Percentiles rank a stretch among this genome's conserved stretches.
Evolutionary conservation across 2,797 vertebrate species (phyloP).

Genomic region (Myotis vivesi): DNA sequence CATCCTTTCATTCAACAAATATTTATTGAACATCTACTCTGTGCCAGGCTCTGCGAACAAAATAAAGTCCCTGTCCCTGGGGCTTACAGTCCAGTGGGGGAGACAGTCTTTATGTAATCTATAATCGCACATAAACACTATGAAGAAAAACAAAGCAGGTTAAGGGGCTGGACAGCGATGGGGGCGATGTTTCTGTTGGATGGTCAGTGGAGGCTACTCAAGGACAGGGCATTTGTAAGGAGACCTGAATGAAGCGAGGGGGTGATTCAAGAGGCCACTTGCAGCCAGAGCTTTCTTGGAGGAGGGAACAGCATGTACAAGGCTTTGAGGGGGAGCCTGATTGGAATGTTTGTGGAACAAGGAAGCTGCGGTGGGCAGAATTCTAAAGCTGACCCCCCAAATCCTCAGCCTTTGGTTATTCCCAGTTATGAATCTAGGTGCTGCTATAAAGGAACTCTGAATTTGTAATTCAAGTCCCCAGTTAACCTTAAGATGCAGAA

Average conservation of each 20-base stretch:
- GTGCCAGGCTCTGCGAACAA: neutral
- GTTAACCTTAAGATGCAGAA: neutral
- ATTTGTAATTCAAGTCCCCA: neutral
- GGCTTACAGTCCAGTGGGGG: neutral
- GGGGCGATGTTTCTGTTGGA: neutral
- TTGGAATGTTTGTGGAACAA: neutral
- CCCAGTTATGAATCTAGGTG: neutral
- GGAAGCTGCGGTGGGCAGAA: neutral
- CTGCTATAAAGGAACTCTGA: neutral
- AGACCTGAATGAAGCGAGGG: neutral
- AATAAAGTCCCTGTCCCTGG: neutral
- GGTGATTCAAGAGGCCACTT: neutral
- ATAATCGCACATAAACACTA: neutral
- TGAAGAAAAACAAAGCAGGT: neutral
- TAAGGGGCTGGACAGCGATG: rapidly evolving
- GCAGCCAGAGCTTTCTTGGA: neutral
- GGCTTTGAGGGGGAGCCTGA: neutral
- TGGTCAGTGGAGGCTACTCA: neutral
- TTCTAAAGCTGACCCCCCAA: neutral
- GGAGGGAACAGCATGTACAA: neutral
- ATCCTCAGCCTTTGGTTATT: neutral
- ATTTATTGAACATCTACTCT: neutral
- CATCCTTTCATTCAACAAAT: neutral
- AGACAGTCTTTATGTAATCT: neutral
- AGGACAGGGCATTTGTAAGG: neutral